Conservation (phyloP, 2,888 invertebrate species). For the Alcis repandata region DNA sequence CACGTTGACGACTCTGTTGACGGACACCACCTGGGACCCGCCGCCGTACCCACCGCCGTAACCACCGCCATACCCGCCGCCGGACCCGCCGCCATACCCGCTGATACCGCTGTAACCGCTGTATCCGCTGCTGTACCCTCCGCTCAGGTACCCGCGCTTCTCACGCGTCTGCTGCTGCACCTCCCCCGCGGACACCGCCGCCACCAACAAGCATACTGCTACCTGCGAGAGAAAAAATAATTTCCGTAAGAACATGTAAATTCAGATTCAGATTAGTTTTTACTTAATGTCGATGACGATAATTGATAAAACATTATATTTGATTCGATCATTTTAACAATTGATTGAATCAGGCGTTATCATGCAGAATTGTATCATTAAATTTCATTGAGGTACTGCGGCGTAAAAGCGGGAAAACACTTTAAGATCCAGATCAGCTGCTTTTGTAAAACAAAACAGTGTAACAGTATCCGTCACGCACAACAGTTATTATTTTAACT, state of each 20-base stretch:
- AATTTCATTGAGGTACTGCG: too few species aligned
- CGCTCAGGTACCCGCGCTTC: conserved; percentile 41
- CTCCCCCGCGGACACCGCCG: conserved; percentile 45
- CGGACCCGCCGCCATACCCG: conserved; percentile 19
- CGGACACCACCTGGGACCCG: conserved; percentile 53
- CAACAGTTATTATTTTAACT: background rate
- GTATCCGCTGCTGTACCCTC: conserved; percentile 39
- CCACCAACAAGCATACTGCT: conserved; percentile 47
- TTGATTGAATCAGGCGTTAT: too few species aligned
- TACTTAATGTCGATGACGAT: background rate
- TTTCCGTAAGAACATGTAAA: background rate
- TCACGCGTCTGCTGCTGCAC: conserved; percentile 43
- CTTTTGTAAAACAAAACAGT: too few species aligned
- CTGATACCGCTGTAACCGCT: conserved; percentile 38
- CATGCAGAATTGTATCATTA: too few species aligned
- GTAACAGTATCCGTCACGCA: background rate
- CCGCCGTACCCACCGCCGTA: conserved; percentile 41
- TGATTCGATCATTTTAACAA: too few species aligned
- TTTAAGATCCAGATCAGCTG: too few species aligned
- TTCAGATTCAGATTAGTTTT: background rate
- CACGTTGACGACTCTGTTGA: conserved; percentile 61
- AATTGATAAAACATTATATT: too few species aligned
- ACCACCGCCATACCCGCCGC: conserved; percentile 32
- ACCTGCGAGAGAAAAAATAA: conserved; percentile 38
- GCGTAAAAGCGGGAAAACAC: too few species aligned